These are phyloP conservation scores for Tapirus terrestris DNA, from an alignment of 2,113 vertebrate genomes.

Conservation along the genomic window DNA sequence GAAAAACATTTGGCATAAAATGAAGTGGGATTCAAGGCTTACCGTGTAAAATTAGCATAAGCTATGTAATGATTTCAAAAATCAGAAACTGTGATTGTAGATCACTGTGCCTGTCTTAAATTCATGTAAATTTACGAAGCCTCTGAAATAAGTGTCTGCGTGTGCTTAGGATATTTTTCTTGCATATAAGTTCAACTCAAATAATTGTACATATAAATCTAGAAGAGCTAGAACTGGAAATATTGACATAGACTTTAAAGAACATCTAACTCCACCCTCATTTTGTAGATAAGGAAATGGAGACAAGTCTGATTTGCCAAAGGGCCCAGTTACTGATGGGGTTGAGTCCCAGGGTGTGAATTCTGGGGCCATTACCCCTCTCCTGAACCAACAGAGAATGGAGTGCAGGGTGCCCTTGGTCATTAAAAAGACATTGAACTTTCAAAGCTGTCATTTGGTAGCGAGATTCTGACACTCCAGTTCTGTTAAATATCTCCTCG, in stretches of 20 bases:
- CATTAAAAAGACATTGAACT: background rate
- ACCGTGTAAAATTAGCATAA: background rate
- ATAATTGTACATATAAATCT: background rate
- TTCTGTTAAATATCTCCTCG: background rate
- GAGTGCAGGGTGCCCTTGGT: rapidly evolving
- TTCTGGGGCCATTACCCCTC: background rate
- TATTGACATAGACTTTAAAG: rapidly evolving
- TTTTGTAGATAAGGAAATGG: background rate
- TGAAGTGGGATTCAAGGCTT: background rate
- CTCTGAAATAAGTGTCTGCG: background rate
- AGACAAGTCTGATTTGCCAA: background rate
- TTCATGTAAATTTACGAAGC: background rate
- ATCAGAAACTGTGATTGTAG: background rate
- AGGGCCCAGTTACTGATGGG: too few species aligned
- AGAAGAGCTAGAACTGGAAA: background rate
- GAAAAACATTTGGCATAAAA: background rate
- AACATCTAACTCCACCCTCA: rapidly evolving
- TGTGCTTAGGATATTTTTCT: background rate
- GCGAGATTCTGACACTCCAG: too few species aligned
- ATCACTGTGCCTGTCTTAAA: background rate
- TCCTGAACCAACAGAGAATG: background rate
- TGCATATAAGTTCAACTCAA: background rate
- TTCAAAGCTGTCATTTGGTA: background rate
- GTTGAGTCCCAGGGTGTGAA: background rate
- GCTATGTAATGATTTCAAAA: background rate